Conservation (phyloP, 2,797 vertebrate species). For the Chiroxiphia lanceolata region DNA sequence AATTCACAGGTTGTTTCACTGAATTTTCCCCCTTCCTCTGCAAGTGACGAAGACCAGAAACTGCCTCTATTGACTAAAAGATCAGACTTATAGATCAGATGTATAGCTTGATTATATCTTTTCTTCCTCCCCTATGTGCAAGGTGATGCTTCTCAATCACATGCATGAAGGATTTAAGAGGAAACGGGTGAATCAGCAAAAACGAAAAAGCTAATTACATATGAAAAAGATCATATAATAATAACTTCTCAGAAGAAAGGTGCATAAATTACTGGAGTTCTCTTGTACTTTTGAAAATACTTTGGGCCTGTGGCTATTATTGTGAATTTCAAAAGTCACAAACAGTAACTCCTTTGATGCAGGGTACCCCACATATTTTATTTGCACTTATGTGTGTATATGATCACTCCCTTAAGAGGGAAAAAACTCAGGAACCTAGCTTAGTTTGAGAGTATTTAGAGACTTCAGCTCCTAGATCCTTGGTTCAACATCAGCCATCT, state of each 20-base stretch:
- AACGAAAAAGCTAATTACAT: neutral
- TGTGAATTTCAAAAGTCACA: constrained; percentile 9
- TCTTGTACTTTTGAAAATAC: neutral
- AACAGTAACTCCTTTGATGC: neutral
- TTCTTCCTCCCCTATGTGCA: neutral
- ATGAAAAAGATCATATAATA: neutral
- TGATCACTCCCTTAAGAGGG: neutral
- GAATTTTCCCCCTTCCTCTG: neutral
- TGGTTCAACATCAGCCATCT: neutral
- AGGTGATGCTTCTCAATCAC: neutral
- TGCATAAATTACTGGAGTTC: neutral
- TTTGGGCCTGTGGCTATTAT: neutral
- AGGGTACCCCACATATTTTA: neutral
- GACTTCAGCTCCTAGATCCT: neutral
- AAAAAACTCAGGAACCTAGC: neutral
- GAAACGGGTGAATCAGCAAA: constrained; percentile 1
- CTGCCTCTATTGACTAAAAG: neutral
- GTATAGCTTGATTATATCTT: neutral
- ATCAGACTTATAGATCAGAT: neutral
- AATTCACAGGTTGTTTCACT: neutral
- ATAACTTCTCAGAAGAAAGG: neutral
- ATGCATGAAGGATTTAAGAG: neutral
- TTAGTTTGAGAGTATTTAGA: neutral
- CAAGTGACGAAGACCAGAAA: neutral
- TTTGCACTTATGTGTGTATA: neutral